Percentiles rank a stretch among this genome's conserved stretches.
These are phyloP conservation scores for Drosophila nebulosa DNA, from an alignment of 1,140 invertebrate species.

Conservation along the genomic window DNA sequence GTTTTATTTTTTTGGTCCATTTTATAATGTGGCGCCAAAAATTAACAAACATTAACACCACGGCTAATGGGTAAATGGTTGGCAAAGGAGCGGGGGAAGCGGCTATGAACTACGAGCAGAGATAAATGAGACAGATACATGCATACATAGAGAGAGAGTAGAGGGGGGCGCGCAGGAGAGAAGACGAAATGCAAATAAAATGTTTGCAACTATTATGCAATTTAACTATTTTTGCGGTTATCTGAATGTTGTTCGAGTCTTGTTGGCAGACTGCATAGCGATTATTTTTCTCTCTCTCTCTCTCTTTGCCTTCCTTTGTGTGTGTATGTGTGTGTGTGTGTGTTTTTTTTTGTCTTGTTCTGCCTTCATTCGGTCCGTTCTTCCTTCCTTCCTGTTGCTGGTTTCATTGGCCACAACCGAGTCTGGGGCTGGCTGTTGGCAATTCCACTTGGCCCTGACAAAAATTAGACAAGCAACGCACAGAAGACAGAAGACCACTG, in stretches of 20 bases:
- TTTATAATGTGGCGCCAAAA: conserved; percentile 1
- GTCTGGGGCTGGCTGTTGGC: background rate
- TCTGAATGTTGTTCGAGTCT: conserved; percentile 17
- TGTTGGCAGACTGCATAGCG: conserved; percentile 22
- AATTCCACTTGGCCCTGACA: background rate
- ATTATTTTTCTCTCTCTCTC: conserved; percentile 35
- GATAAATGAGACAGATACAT: conserved; percentile 26
- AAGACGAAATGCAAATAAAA: conserved; percentile 51
- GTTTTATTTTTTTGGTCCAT: background rate
- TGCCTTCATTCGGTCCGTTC: background rate
- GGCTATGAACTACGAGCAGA: background rate
- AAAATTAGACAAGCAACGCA: background rate
- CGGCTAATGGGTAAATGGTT: background rate
- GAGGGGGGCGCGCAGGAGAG: background rate
- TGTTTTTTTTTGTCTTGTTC: too few relatives aligned
- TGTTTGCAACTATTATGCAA: conserved; percentile 58
- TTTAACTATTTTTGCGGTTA: conserved; percentile 55
- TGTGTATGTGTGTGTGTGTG: too few relatives aligned
- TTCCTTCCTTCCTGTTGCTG: conserved; percentile 8
- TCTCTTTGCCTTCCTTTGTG: background rate
- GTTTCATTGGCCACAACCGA: background rate
- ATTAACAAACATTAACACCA: conserved; percentile 13
- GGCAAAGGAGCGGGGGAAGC: background rate
- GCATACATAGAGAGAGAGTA: background rate
- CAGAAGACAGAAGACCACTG: background rate